Conservation (phyloP, 1,140 invertebrate species). For the Drosophila willistoni region DNA sequence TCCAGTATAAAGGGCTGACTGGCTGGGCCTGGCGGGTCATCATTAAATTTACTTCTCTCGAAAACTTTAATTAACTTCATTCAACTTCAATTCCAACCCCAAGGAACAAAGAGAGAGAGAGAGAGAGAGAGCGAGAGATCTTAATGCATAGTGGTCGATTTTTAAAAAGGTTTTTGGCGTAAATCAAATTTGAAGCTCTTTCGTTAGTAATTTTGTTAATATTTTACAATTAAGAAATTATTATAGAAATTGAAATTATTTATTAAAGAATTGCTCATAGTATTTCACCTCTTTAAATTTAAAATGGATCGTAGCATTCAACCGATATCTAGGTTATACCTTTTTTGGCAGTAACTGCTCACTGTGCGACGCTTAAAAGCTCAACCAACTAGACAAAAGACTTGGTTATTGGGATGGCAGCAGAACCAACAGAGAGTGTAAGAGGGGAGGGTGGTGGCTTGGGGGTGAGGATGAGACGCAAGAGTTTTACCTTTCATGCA, state of each 20-base stretch:
- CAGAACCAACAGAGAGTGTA: neutral
- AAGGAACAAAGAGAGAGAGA: neutral
- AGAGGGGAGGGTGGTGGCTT: conserved; percentile 11
- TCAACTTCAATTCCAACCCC: conserved; percentile 38
- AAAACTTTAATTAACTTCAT: conserved; percentile 65
- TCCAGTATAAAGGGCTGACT: neutral
- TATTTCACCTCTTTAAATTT: too few species aligned
- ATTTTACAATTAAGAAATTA: too few species aligned
- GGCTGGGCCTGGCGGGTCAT: neutral
- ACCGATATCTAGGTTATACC: too few species aligned
- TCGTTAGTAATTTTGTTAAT: too few species aligned
- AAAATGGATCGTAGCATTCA: too few species aligned
- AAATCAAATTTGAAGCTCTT: too few species aligned
- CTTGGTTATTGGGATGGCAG: conserved; percentile 3
- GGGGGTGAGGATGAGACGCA: conserved; percentile 4
- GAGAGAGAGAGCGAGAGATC: neutral
- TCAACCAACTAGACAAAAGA: conserved; percentile 54
- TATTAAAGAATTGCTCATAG: too few species aligned
- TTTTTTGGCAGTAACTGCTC: too few species aligned
- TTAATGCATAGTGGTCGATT: neutral
- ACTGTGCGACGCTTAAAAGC: conserved; percentile 20
- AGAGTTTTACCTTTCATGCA: conserved; percentile 55
- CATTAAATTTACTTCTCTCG: conserved; percentile 22
- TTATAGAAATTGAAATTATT: too few species aligned
- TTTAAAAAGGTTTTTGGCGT: too few species aligned